phyloP scores from a whole-genome alignment of 2,888 invertebrate species.

The Zaprionus lineosus region DNA sequence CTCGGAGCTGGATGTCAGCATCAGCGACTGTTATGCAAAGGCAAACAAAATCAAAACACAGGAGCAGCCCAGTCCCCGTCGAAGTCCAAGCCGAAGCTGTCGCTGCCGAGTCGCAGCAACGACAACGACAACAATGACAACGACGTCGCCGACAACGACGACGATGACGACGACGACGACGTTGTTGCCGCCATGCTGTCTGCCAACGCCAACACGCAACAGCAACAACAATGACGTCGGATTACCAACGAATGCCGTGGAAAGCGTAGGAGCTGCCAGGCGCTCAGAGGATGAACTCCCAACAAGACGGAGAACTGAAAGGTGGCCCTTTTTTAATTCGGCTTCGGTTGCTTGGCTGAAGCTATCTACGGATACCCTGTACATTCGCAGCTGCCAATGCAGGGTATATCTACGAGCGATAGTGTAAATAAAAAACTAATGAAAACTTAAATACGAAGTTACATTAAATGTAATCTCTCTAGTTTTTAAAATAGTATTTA shows the following conservation, averaged over 20 bases:
- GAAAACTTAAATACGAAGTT: too few species aligned
- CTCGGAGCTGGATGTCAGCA: conserved; percentile 27
- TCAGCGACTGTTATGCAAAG: conserved; percentile 38
- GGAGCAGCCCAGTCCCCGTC: conserved; percentile 36
- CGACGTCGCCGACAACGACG: conserved; percentile 40
- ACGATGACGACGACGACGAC: neutral
- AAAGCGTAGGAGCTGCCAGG: conserved; percentile 59
- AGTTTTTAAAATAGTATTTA: too few species aligned
- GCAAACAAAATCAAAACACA: conserved; percentile 38
- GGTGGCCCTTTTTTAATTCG: neutral
- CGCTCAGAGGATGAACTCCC: conserved; percentile 32
- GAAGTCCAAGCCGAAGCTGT: conserved; percentile 17
- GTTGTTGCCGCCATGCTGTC: conserved; percentile 66
- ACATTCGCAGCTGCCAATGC: too few species aligned
- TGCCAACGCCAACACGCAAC: conserved; percentile 77
- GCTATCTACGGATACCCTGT: too few species aligned
- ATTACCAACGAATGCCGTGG: conserved; percentile 42
- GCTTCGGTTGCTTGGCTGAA: neutral
- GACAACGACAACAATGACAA: conserved; percentile 34
- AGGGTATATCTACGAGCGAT: too few species aligned
- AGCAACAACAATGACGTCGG: conserved; percentile 59
- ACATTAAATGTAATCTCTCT: too few species aligned
- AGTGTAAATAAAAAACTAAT: too few species aligned
- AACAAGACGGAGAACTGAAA: conserved; percentile 21
- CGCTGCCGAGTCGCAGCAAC: conserved; percentile 34